phyloP scores from a whole-genome alignment of 1,140 invertebrate species.

The Polypedilum pembai region DNA sequence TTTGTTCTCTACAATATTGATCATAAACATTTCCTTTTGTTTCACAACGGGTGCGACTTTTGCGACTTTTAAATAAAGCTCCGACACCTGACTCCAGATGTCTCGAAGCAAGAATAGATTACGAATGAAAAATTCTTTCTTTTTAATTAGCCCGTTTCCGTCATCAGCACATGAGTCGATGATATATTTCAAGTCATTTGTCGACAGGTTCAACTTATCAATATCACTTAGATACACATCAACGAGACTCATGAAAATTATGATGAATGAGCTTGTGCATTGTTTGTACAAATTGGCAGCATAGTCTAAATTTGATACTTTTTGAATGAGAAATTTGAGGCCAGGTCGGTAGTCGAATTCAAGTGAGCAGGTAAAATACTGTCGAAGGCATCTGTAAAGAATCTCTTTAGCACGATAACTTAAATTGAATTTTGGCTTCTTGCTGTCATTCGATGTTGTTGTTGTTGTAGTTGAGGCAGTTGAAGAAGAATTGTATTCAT shows the following conservation, averaged over 20 bases:
- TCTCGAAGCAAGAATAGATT: slow-evolving; percentile 52
- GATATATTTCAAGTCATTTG: slow-evolving; percentile 58
- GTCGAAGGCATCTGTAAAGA: slow-evolving; percentile 68
- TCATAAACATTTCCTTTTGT: slow-evolving; percentile 34
- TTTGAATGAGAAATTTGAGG: slow-evolving; percentile 86
- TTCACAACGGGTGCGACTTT: slow-evolving; percentile 44
- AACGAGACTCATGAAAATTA: slow-evolving; percentile 79
- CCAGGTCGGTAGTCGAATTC: slow-evolving; percentile 84
- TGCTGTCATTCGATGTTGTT: slow-evolving; percentile 48
- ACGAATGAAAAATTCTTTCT: slow-evolving; percentile 49
- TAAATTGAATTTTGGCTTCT: slow-evolving; percentile 50
- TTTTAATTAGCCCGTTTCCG: slow-evolving; percentile 47
- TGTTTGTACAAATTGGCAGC: slow-evolving; percentile 89
- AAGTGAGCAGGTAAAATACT: slow-evolving; percentile 69
- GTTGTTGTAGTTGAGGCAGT: slow-evolving; percentile 41
- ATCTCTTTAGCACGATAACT: slow-evolving; percentile 44
- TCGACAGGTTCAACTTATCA: slow-evolving; percentile 51
- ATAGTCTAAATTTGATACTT: slow-evolving; percentile 77
- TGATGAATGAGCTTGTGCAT: slow-evolving; percentile 83
- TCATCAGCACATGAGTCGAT: slow-evolving; percentile 49
- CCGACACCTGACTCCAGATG: slow-evolving; percentile 52
- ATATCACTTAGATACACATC: slow-evolving; percentile 66
- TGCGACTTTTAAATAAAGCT: slow-evolving; percentile 46
- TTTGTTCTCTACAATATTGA: slow-evolving; percentile 41
- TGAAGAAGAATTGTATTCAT: slow-evolving; percentile 39